These are phyloP conservation scores for Xiphophorus birchmanni DNA, from an alignment of 2,797 vertebrate species.

Conservation along the genomic window DNA sequence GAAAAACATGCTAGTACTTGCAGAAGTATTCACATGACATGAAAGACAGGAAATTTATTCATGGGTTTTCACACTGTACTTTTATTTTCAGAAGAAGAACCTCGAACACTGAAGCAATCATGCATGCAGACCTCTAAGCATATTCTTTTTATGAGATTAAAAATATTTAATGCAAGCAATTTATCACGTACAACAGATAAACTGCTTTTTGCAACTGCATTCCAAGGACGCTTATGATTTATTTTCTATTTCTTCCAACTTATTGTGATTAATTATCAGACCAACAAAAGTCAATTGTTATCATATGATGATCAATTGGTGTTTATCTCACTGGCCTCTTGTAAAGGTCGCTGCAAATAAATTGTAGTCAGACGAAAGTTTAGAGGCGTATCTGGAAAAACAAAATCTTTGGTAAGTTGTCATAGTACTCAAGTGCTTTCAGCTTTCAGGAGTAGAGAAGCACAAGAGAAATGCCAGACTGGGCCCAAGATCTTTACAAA, in stretches of 20 bases:
- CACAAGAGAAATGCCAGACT: conserved; percentile 42
- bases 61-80: neutral
- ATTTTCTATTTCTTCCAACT: conserved; percentile 51
- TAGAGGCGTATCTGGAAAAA: conserved; percentile 40
- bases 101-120: neutral
- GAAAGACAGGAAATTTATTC: neutral
- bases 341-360: conserved; percentile 58
- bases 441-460: conserved; percentile 14
- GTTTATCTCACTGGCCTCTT: conserved; percentile 38
- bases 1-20: neutral
- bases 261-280: conserved; percentile 47
- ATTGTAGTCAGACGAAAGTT: conserved; percentile 42
- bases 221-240: conserved; percentile 9
- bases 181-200: conserved; percentile 4
- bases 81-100: neutral
- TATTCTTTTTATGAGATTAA: neutral
- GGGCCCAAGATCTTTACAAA: conserved; percentile 14
- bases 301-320: conserved; percentile 45
- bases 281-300: conserved; percentile 46
- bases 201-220: conserved; percentile 13
- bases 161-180: conserved; percentile 19
- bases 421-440: conserved; percentile 34
- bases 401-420: conserved; percentile 29
- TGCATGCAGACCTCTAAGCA: conserved; percentile 30
- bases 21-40: too few relatives aligned